Conservation (phyloP, 2,113 vertebrate species). For the Siniperca knerii region DNA sequence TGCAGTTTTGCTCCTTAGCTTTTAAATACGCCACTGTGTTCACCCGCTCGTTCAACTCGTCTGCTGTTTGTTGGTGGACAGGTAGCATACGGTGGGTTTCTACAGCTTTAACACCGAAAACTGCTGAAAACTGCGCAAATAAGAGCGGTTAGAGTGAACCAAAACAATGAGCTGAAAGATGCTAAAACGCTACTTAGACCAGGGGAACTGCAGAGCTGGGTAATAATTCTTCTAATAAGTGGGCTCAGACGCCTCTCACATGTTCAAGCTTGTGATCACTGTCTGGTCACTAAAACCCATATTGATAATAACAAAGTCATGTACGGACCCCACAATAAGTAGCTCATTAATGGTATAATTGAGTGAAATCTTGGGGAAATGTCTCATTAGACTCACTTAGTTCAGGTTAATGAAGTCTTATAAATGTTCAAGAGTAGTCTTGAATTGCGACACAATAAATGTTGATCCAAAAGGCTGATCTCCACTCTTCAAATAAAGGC, state of each 20-base stretch:
- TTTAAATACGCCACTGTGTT: too few species aligned
- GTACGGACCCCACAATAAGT: neutral
- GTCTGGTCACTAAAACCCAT: neutral
- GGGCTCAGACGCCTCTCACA: neutral
- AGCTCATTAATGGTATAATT: neutral
- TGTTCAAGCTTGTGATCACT: neutral
- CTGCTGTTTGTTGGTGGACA: too few species aligned
- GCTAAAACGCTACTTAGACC: neutral
- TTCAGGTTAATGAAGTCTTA: neutral
- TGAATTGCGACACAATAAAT: neutral
- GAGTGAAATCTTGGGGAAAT: neutral
- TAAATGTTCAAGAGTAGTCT: neutral
- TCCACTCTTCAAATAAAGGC: neutral
- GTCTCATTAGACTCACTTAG: neutral
- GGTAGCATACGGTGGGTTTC: too few species aligned
- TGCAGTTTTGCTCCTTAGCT: neutral
- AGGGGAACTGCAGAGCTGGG: neutral
- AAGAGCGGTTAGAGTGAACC: too few species aligned
- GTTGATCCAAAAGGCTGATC: neutral
- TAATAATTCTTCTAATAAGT: neutral
- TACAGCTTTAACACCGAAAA: too few species aligned
- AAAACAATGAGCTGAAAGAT: neutral
- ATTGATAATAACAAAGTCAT: neutral
- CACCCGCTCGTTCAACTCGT: neutral
- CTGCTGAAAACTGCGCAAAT: too few species aligned